Conservation (phyloP, 2,113 vertebrate genomes). For the Dipodomys merriami region DNA sequence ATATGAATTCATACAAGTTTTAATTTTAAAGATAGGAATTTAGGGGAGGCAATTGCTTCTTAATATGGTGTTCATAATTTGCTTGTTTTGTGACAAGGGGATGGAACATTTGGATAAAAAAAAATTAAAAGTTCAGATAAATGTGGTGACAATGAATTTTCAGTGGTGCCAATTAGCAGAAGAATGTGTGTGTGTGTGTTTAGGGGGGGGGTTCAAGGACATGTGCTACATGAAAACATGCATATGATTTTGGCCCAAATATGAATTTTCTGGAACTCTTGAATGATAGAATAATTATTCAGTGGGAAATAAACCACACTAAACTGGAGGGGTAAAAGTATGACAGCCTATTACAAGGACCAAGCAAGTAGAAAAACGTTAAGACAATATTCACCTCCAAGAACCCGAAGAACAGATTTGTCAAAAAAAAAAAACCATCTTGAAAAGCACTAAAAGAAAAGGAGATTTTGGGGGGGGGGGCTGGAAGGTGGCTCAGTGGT, state of each 20-base stretch:
- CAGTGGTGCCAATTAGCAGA: neutral
- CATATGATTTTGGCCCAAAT: neutral
- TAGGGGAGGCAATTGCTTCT: neutral
- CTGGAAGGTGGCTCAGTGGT: too few relatives aligned
- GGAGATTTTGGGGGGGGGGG: too few relatives aligned
- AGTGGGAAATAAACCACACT: neutral
- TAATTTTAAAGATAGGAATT: conserved; percentile 1
- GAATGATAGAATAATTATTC: neutral
- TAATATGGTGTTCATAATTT: neutral
- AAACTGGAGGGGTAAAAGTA: neutral
- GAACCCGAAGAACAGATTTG: neutral
- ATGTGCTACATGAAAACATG: neutral
- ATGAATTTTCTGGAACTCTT: neutral
- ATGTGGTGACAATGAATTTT: neutral
- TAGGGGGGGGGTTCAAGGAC: neutral
- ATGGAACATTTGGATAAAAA: neutral
- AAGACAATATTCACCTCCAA: neutral
- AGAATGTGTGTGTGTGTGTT: neutral
- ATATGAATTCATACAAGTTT: neutral
- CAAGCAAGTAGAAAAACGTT: neutral
- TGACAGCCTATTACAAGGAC: neutral
- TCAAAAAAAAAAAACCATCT: neutral
- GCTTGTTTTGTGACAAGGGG: neutral
- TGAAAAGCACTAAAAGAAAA: neutral
- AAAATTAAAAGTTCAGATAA: neutral